Evolutionary conservation across 2,797 vertebrate genomes (phyloP).

Genomic region (Anableps anableps): DNA sequence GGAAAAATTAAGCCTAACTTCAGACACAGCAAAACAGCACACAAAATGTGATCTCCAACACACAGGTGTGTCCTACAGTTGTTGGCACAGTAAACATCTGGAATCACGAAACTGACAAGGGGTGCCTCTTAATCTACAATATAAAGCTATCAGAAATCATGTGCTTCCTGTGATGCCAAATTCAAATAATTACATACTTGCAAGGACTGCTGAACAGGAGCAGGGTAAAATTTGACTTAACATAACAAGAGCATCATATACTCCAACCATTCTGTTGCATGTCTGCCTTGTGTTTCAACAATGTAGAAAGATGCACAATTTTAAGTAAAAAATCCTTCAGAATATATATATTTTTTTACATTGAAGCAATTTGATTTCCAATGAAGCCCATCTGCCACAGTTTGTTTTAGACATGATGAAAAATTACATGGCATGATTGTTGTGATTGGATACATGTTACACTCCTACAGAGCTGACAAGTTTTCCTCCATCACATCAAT

Average conservation of each 20-base stretch:
- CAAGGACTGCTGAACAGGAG: not conserved
- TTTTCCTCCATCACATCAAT: not conserved
- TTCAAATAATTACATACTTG: constrained; percentile 17
- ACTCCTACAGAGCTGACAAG: not conserved
- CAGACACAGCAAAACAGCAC: constrained; percentile 1
- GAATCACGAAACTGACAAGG: constrained; percentile 9
- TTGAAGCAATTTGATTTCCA: not conserved
- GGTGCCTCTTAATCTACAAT: not conserved
- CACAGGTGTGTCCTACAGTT: constrained; percentile 20
- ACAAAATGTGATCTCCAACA: constrained; percentile 17
- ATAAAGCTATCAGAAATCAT: constrained; percentile 11
- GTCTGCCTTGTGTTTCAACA: not conserved
- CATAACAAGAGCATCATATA: not conserved
- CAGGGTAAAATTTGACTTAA: not conserved
- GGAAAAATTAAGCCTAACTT: constrained; percentile 3
- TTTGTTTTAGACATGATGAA: not conserved
- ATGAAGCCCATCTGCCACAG: not conserved
- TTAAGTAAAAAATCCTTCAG: not conserved
- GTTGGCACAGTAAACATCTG: not conserved
- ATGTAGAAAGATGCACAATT: not conserved
- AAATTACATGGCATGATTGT: not conserved
- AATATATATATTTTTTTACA: not conserved
- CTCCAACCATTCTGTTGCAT: not conserved
- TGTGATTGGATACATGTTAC: not conserved
- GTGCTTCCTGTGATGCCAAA: not conserved